phyloP scores from a whole-genome alignment of 2,888 invertebrate genomes.

The Hedychridium roseum region DNA sequence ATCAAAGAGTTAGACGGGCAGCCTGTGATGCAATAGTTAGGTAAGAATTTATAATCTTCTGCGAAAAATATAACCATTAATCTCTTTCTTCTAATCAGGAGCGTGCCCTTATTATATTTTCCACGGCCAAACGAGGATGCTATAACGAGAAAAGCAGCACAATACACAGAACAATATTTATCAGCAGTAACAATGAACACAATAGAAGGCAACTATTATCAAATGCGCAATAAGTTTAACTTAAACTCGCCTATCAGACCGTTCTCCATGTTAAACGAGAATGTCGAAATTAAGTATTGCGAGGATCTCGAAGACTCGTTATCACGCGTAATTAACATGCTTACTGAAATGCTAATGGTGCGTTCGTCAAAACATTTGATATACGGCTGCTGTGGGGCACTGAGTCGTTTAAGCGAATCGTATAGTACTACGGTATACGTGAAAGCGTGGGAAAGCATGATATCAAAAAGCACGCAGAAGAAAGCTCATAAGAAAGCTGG shows the following conservation, averaged over 20 bases:
- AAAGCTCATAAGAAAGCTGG: slow-evolving; percentile 34
- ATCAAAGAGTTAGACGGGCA: slow-evolving; percentile 78
- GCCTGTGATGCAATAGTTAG: slow-evolving; percentile 73
- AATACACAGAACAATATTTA: slow-evolving; percentile 58
- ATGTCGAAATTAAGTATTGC: slow-evolving; percentile 37
- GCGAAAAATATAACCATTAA: not conserved
- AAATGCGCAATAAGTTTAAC: slow-evolving; percentile 64
- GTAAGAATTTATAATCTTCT: slow-evolving; percentile 61
- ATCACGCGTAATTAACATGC: slow-evolving; percentile 67
- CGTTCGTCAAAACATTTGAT: slow-evolving; percentile 74
- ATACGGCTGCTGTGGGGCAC: slow-evolving; percentile 74
- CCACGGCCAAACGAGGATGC: slow-evolving; percentile 66
- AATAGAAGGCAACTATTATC: slow-evolving; percentile 48
- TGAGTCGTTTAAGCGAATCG: slow-evolving; percentile 71
- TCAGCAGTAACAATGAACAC: slow-evolving; percentile 35
- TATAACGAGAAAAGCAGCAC: slow-evolving; percentile 66
- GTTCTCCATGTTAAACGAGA: slow-evolving; percentile 57
- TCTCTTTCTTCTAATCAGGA: slow-evolving; percentile 59
- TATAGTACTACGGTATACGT: slow-evolving; percentile 76
- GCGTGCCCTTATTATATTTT: slow-evolving; percentile 64
- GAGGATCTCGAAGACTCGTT: slow-evolving; percentile 65
- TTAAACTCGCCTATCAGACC: slow-evolving; percentile 67
- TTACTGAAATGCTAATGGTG: slow-evolving; percentile 68
- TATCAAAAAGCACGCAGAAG: slow-evolving; percentile 41
- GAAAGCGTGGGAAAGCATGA: slow-evolving; percentile 72